phyloP scores from a whole-genome alignment of 1,140 invertebrate species.

The Drosophila insularis region DNA sequence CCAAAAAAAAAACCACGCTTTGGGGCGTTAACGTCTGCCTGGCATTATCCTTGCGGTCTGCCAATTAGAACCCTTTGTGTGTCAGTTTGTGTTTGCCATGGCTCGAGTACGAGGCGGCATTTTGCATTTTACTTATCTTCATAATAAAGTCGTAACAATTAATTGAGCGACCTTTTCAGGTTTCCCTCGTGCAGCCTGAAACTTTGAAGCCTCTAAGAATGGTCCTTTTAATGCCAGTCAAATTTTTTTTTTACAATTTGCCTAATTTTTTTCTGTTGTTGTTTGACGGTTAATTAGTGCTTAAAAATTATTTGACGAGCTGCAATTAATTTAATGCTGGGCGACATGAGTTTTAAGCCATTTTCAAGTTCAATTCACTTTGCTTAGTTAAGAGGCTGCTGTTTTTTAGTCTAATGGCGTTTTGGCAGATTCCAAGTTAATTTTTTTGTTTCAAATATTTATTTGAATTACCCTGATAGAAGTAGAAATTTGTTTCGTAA shows the following conservation, averaged over 20 bases:
- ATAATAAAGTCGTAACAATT: constrained; percentile 82
- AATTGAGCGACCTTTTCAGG: constrained; percentile 71
- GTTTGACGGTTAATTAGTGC: constrained; percentile 71
- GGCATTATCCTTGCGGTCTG: constrained; percentile 68
- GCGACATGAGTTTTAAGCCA: constrained; percentile 42
- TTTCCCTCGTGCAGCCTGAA: neutral
- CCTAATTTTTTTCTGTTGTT: constrained; percentile 20
- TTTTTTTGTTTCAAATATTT: neutral
- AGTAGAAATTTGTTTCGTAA: neutral
- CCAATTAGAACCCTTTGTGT: constrained; percentile 82
- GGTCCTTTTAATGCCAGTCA: constrained; percentile 40
- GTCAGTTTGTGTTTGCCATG: constrained; percentile 28
- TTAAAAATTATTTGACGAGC: constrained; percentile 76
- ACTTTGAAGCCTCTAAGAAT: constrained; percentile 24
- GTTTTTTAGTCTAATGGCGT: constrained; percentile 31
- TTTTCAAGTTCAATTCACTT: constrained; percentile 50
- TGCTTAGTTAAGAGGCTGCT: neutral
- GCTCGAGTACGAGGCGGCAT: constrained; percentile 39
- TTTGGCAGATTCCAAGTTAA: neutral
- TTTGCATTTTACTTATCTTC: constrained; percentile 68
- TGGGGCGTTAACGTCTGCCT: constrained; percentile 65
- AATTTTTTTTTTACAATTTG: constrained; percentile 11
- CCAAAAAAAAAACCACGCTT: constrained; percentile 51
- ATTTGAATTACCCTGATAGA: neutral
- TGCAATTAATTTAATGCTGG: constrained; percentile 76